Evolutionary conservation across 2,888 invertebrate genomes (phyloP), one percentile per base, ranked within the genome.

Genomic region (Chrysolina haemoptera): DNA sequence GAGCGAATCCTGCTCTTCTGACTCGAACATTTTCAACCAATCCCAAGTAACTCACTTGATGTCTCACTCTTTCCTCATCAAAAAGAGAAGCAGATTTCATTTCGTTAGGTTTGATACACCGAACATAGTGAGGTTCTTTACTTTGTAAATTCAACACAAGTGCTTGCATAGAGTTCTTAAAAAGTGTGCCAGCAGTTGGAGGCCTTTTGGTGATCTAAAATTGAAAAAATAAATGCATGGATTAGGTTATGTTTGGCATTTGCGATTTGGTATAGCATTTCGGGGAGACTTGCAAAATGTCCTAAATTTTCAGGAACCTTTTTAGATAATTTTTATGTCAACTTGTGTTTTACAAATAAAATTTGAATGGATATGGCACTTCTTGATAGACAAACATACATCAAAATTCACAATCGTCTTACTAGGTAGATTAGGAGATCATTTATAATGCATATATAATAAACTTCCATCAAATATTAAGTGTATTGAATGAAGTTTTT

Each of bases 71-170:
- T 85, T 95, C 94, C 14, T 94, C 93, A 86, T 98, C 96, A 89
- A 98, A 98, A 53, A 93, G 90, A 50, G 91, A 91, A 0, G 98
- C 93, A 48, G 96, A 94, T 89, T 99, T 99, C 68, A 95, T 91
- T 83, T 98, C 97, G 88, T 98, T 99, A 35, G 99, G 99, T 85
- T 99, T 99, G 84, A 99, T 94, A 88, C 99, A 99, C 74, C 99
- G 93, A 78, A 99, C 96, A 89, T 99, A 99, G 90, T 96, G 97
- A 0, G 98, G 98, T 86, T 97, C 97, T 90, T 98, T 99, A 87
- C 93, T 94, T 62, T 94, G 92, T 80, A 99, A 89, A 55, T 97
- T 98, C 70, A 94, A 90, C 50, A 98, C 97, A 72, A 99, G 90
- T 62, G 96, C 93, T 27, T 94, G 89, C 96, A 99, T 99, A 0